phyloP scores from a whole-genome alignment of 2,888 invertebrate genomes.

The Ctena decussata region DNA sequence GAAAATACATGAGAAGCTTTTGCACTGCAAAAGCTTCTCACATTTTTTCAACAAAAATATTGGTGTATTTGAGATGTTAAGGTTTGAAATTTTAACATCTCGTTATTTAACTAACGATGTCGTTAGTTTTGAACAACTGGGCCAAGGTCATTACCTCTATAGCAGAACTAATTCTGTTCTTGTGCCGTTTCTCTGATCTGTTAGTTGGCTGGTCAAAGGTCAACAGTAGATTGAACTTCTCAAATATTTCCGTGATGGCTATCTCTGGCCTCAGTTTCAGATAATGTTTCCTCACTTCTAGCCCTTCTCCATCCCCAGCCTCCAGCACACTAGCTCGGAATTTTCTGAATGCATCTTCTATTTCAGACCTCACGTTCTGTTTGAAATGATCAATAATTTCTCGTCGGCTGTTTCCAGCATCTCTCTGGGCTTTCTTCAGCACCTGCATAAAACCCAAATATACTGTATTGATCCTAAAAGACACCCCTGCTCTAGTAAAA shows the following conservation, averaged over 20 bases:
- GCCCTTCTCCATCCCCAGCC: slow-evolving; percentile 61
- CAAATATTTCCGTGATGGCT: slow-evolving; percentile 77
- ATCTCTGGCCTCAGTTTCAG: slow-evolving; percentile 72
- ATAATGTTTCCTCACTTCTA: slow-evolving; percentile 75
- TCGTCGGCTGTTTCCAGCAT: slow-evolving; percentile 71
- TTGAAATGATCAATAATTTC: slow-evolving; percentile 68
- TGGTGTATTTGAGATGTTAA: too few species aligned
- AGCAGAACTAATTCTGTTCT: neutral
- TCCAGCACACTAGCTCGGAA: slow-evolving; percentile 75
- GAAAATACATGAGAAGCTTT: too few species aligned
- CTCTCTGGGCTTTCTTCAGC: slow-evolving; percentile 84
- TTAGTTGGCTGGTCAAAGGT: slow-evolving; percentile 3
- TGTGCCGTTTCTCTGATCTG: neutral
- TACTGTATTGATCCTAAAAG: too few species aligned
- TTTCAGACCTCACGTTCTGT: slow-evolving; percentile 68
- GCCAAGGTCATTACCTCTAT: too few species aligned
- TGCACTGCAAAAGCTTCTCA: too few species aligned
- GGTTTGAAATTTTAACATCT: too few species aligned
- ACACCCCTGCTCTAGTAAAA: too few species aligned
- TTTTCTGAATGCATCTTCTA: slow-evolving; percentile 71
- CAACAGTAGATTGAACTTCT: slow-evolving; percentile 67
- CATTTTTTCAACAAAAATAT: too few species aligned
- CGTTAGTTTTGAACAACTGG: too few species aligned
- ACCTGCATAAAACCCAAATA: slow-evolving; percentile 67
- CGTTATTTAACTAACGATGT: too few species aligned